Conservation (phyloP, 2,888 invertebrate species). For the Encarsia formosa region DNA sequence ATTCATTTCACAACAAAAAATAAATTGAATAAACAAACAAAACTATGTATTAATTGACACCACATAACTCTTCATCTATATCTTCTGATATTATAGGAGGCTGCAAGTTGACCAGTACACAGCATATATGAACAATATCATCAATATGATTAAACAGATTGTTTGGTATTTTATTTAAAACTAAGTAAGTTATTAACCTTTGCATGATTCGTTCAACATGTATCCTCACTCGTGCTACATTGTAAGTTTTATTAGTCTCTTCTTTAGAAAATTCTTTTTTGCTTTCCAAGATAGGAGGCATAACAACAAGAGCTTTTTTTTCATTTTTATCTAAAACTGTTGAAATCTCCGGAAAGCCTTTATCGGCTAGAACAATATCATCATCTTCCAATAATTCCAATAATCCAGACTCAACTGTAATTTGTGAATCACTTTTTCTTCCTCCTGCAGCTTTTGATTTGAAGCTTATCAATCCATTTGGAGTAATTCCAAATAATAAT, state of each 20-base stretch:
- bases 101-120: conserved; percentile 27
- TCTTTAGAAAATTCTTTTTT: conserved; percentile 3
- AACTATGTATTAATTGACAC: no score
- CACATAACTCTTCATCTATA: no score
- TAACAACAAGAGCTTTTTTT: conserved; percentile 13
- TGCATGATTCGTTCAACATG: conserved; percentile 23
- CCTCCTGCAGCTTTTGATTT: conserved; percentile 28
- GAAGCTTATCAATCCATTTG: conserved; percentile 26
- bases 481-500: conserved; percentile 29
- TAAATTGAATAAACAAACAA: no score
- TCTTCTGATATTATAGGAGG: no score
- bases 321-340: conserved; percentile 13
- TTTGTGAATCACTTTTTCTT: conserved; percentile 27
- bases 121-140: conserved; percentile 24
- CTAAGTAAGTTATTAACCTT: conserved; percentile 16
- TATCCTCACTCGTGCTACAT: conserved; percentile 1
- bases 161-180: conserved; percentile 17
- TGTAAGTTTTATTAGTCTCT: conserved; percentile 7
- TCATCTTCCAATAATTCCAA: conserved; percentile 24
- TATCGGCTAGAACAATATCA: conserved; percentile 28
- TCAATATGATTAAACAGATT: conserved; percentile 14
- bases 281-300: conserved; percentile 9
- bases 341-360: conserved; percentile 29
- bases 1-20: no score
- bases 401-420: conserved; percentile 28